Percentiles rank a stretch among this genome's conserved stretches.
These are phyloP conservation scores for Phrynocephalus versicolor DNA, from an alignment of 2,113 vertebrate species.

Conservation along the genomic window DNA sequence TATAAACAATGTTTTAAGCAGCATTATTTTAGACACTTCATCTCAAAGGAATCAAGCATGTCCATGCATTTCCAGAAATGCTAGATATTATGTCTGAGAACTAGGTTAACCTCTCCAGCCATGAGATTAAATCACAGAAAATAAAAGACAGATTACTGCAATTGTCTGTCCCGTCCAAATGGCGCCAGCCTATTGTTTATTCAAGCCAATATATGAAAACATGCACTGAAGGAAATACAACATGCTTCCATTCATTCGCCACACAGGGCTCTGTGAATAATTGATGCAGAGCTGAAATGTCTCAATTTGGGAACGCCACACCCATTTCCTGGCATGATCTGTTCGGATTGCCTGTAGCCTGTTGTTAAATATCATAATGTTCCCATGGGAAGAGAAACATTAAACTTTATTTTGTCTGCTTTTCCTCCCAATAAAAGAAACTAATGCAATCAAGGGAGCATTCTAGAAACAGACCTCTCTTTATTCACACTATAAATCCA, in stretches of 20 bases:
- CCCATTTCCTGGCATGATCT: neutral
- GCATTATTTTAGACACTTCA: neutral
- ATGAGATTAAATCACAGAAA: neutral
- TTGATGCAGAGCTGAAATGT: slow-evolving; percentile 1
- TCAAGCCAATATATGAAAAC: neutral
- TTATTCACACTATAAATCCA: neutral
- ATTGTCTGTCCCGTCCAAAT: neutral
- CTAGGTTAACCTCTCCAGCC: neutral
- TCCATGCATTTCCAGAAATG: neutral
- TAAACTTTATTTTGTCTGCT: neutral
- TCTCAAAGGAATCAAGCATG: slow-evolving; percentile 28
- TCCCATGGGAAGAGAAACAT: neutral
- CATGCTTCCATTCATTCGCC: neutral
- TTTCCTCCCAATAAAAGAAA: neutral
- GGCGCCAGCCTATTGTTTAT: neutral
- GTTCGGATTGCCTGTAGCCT: neutral
- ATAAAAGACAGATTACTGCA: slow-evolving; percentile 11
- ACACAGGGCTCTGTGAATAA: neutral
- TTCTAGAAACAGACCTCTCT: neutral
- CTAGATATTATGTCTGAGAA: neutral
- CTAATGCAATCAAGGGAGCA: neutral
- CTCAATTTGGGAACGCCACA: neutral
- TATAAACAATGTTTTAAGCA: neutral
- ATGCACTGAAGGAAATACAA: neutral
- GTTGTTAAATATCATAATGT: neutral